Evolutionary conservation across 2,888 invertebrate species (phyloP).

Genomic region (Ennomos quercinarius): DNA sequence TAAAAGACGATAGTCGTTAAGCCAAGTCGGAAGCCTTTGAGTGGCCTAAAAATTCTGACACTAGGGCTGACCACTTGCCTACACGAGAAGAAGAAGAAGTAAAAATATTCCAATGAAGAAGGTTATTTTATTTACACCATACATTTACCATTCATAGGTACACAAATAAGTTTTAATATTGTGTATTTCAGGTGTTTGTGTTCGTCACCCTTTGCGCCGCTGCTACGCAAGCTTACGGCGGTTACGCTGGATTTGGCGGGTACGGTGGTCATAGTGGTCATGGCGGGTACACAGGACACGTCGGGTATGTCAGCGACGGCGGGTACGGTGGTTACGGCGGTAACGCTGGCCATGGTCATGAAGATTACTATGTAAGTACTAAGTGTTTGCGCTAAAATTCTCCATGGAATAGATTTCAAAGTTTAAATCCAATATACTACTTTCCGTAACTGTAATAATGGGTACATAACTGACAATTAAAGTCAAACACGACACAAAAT

Average conservation of each 20-base stretch:
- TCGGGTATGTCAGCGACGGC: conserved; percentile 46
- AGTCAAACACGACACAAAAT: no score
- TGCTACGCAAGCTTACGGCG: conserved; percentile 36
- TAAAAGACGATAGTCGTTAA: no score
- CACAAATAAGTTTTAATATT: background rate
- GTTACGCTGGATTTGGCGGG: conserved; percentile 5
- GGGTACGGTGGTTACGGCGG: conserved; percentile 39
- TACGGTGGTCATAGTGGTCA: conserved; percentile 39
- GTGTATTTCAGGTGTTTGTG: conserved; percentile 57
- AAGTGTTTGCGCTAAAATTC: background rate
- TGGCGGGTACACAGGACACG: conserved; percentile 40
- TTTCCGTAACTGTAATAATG: conserved; percentile 1
- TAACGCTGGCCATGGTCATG: conserved; percentile 56
- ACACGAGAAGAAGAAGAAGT: no score
- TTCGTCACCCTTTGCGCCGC: conserved; percentile 61
- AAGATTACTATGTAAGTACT: conserved; percentile 72
- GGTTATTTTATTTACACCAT: no score
- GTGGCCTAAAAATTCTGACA: no score
- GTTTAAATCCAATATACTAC: background rate
- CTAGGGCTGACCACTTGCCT: no score
- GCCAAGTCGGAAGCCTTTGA: no score
- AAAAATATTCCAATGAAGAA: no score
- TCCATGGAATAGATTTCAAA: background rate
- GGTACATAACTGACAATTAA: no score
- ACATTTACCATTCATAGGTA: no score